A percentile compares a stretch with the other conserved stretches of the same genome.
phyloP scores from a whole-genome alignment of 2,797 vertebrate genomes.

The Vultur gryphus region DNA sequence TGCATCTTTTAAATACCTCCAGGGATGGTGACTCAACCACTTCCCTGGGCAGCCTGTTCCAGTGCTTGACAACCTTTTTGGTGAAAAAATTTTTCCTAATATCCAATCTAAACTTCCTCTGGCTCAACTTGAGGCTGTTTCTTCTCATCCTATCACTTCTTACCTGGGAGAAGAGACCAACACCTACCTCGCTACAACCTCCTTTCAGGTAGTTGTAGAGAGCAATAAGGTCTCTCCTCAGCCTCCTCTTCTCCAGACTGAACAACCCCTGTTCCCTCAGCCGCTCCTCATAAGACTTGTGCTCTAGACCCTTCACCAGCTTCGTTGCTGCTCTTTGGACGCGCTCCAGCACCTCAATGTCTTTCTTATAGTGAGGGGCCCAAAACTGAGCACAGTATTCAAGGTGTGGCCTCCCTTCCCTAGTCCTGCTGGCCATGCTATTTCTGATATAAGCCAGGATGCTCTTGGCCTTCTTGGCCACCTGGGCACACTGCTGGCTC shows the following conservation, averaged over 20 bases:
- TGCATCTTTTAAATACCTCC: background rate
- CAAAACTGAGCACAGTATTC: background rate
- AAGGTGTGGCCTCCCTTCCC: background rate
- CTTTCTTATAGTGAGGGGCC: background rate
- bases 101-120: background rate
- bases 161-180: background rate
- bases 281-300: background rate
- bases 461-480: background rate
- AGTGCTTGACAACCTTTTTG: background rate
- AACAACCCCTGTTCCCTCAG: background rate
- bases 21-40: background rate
- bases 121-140: background rate
- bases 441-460: background rate
- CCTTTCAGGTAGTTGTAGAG: background rate
- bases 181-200: background rate
- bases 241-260: background rate
- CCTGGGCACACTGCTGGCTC: background rate
- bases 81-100: background rate
- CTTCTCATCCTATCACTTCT: background rate
- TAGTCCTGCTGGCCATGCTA: background rate
- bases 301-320: background rate
- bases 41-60: background rate
- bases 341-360: accelerated
- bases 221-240: background rate
- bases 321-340: background rate